Conservation (phyloP, 2,797 vertebrate species). For the Pseudochromis fuscus region DNA sequence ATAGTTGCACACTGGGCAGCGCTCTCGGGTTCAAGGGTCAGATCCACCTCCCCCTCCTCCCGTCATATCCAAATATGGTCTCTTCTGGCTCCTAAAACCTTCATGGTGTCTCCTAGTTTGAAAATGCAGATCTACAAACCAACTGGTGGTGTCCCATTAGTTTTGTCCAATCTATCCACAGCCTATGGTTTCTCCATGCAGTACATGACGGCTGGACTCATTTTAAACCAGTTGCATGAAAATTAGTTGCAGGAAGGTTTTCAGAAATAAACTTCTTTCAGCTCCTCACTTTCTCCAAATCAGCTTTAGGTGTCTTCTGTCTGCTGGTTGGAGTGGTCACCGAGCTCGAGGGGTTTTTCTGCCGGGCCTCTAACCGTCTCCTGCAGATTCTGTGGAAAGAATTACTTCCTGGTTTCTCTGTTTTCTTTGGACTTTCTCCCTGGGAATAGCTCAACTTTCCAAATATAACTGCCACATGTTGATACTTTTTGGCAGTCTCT, state of each 20-base stretch:
- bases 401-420: conserved; percentile 72
- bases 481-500: conserved; percentile 61
- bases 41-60: too few relatives aligned
- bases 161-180: too few relatives aligned
- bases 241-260: conserved; percentile 29
- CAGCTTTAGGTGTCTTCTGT: conserved; percentile 16
- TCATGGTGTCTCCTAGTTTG: too few relatives aligned
- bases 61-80: too few relatives aligned
- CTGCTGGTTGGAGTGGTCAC: conserved; percentile 19
- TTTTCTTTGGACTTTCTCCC: conserved; percentile 73
- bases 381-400: conserved; percentile 68
- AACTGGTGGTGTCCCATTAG: too few relatives aligned
- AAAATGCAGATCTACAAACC: too few relatives aligned
- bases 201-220: too few relatives aligned
- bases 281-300: conserved; percentile 25
- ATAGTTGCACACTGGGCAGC: too few relatives aligned
- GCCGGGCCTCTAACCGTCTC: conserved; percentile 22
- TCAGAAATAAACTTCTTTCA: conserved; percentile 17
- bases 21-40: too few relatives aligned
- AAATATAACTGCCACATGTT: conserved; percentile 81
- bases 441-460: conserved; percentile 78
- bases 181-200: too few relatives aligned
- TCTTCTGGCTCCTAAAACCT: too few relatives aligned
- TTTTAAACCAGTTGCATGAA: not conserved
- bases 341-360: conserved; percentile 24